A percentile compares a stretch with the other conserved stretches of the same genome.
Evolutionary conservation across 2,888 invertebrate genomes (phyloP).

Genomic region (Coecobrya sp.): DNA sequence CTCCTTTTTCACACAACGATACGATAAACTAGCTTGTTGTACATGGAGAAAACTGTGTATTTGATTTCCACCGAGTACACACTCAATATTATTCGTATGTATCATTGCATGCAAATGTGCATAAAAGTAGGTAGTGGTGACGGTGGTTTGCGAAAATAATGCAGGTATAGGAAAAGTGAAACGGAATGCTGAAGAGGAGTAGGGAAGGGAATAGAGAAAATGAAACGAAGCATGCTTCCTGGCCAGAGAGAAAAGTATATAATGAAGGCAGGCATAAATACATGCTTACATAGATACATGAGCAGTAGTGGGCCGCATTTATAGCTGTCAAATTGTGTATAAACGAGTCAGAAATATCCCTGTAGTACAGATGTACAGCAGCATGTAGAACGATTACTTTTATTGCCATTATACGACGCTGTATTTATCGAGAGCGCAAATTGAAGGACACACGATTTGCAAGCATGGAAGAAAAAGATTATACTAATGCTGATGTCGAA

Average conservation of each 20-base stretch:
- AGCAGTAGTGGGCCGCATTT: not conserved
- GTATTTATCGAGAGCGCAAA: constrained; percentile 53
- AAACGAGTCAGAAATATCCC: not conserved
- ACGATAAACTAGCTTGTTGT: not conserved
- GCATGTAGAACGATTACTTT: constrained; percentile 20
- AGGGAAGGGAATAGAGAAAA: not conserved
- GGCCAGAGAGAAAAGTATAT: not conserved
- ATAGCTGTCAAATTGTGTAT: not conserved
- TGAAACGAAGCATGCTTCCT: not conserved
- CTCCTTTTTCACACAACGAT: not conserved
- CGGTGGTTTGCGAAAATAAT: constrained; percentile 20
- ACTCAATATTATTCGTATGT: not conserved
- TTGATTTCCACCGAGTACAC: not conserved
- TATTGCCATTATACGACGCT: constrained; percentile 31
- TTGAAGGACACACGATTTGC: constrained; percentile 67
- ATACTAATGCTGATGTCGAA: constrained; percentile 43
- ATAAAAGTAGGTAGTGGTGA: not conserved
- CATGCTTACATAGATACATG: not conserved
- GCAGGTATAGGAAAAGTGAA: constrained; percentile 33
- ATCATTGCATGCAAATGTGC: constrained; percentile 7
- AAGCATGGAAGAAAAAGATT: constrained; percentile 31
- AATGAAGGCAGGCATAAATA: no score
- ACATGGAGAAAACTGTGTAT: not conserved
- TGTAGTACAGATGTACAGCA: not conserved
- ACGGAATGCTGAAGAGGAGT: not conserved